These are phyloP conservation scores for Panthera tigris DNA, from an alignment of 2,113 vertebrate genomes.

Conservation along the genomic window DNA sequence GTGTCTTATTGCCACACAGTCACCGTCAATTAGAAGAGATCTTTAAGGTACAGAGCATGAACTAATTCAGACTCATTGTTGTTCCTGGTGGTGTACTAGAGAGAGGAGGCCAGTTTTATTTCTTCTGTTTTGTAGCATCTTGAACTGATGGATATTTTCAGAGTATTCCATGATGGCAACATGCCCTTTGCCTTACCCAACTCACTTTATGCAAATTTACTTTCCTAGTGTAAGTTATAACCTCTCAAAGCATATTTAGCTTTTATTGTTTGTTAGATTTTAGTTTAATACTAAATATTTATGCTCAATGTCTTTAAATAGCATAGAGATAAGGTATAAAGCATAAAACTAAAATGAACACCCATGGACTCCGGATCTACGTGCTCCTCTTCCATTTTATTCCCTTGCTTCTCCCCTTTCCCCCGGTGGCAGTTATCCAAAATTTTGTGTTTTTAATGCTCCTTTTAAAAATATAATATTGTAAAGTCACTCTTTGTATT, in stretches of 20 bases:
- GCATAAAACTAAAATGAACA: not conserved
- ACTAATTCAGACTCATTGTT: not conserved
- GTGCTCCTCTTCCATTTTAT: not conserved
- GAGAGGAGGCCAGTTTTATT: not conserved
- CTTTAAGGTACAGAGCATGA: not conserved
- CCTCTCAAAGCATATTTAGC: not conserved
- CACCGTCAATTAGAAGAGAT: not conserved
- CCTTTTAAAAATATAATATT: not conserved
- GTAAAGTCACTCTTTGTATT: not conserved
- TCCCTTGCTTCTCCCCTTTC: not conserved
- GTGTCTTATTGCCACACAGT: not conserved
- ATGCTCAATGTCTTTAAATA: not conserved
- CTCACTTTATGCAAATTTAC: not conserved
- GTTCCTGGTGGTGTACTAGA: not conserved
- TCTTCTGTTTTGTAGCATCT: not conserved
- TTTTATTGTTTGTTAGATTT: not conserved
- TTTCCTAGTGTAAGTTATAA: not conserved
- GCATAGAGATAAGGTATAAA: not conserved
- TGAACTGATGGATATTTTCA: not conserved
- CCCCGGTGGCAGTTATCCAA: not conserved
- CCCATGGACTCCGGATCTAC: fast-evolving
- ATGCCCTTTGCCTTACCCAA: not conserved
- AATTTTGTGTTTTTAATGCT: not conserved
- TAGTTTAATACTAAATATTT: not conserved
- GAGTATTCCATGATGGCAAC: not conserved